Evolutionary conservation across 2,113 vertebrate genomes (phyloP), one percentile per base, ranked within the genome.

Genomic region (Nerophis ophidion): DNA sequence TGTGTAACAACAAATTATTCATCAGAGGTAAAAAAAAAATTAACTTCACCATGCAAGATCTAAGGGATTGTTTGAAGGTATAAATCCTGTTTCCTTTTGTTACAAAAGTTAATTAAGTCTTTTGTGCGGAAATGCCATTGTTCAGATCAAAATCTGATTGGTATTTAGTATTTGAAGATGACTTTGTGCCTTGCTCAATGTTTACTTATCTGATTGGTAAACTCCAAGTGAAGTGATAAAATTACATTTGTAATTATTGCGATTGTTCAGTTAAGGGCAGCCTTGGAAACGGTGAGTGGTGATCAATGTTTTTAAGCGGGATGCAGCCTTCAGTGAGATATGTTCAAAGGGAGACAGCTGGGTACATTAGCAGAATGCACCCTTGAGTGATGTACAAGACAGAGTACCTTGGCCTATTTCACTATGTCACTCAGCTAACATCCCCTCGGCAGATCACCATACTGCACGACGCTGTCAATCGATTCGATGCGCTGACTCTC

Each of bases 361-460:
- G 77, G 72, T 83, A 76, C 78, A 86, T 88, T 87, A 82, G 73
- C 57, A 77, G 66, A 84, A 74, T 69, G 74, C 72, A 77, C 80
- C 80, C 77, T 74, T 59, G 58, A 80, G 78, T 88, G 82, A 88
- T 79, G 80, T 76, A 56, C 10, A 54, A 82, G 86, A 86, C 79
- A 34, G 72, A 81, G 77, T 70, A 72, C 79, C 74, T 79, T 83
- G 78, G 61, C 78, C 81, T 77, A 77, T 82, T 89, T 87, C 79
- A 74, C 81, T 84, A 81, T 83, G 64, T 88, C 82, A 84, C 77
- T 83, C 71, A 77, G 57, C 66, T 44, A 75, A 79, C 71, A 82
- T 75, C 67, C 57, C 68, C 36, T 16, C 77, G 75, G 48, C 71
- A 82, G 68, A 77, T 74, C 61, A 55, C 36, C 48, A 50, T 35